Evolutionary conservation across 2,888 invertebrate species (phyloP).

Genomic region (Ormyrus labotus): DNA sequence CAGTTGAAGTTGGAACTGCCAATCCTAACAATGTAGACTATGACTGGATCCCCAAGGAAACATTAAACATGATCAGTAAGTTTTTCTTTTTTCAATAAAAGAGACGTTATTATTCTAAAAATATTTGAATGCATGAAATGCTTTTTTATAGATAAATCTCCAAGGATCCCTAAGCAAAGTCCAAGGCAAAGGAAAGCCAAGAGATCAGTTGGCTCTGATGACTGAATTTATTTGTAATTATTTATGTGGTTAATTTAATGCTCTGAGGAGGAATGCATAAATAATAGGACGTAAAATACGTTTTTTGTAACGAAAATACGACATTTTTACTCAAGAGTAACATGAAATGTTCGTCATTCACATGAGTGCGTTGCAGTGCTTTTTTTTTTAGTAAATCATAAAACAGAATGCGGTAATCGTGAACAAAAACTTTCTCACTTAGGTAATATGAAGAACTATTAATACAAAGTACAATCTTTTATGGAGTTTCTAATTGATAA

Average conservation of each 20-base stretch:
- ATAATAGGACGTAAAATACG: conserved; percentile 48
- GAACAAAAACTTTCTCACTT: conserved; percentile 56
- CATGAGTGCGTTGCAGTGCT: conserved; percentile 45
- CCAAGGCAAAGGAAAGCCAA: conserved; percentile 88
- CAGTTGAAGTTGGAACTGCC: conserved; percentile 93
- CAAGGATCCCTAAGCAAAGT: conserved; percentile 82
- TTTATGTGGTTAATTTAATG: conserved; percentile 53
- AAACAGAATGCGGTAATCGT: conserved; percentile 39
- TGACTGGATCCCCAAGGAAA: conserved; percentile 98
- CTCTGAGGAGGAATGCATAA: conserved; percentile 22
- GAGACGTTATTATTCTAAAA: not conserved
- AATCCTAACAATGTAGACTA: conserved; percentile 95
- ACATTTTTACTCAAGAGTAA: conserved; percentile 52
- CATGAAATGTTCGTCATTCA: conserved; percentile 45
- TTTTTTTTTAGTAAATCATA: conserved; percentile 31
- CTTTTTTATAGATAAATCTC: conserved; percentile 83
- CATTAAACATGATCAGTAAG: conserved; percentile 90
- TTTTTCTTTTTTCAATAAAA: conserved; percentile 60
- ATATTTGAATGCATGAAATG: conserved; percentile 12
- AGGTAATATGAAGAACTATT: conserved; percentile 53
- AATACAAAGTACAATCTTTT: conserved; percentile 49
- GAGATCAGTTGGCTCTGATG: conserved; percentile 84
- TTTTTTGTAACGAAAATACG: conserved; percentile 43
- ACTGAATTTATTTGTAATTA: conserved; percentile 71
- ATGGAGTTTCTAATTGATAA: conserved; percentile 50